Conservation (phyloP, 2,888 invertebrate genomes). For the Arrhopalites spinosus region DNA sequence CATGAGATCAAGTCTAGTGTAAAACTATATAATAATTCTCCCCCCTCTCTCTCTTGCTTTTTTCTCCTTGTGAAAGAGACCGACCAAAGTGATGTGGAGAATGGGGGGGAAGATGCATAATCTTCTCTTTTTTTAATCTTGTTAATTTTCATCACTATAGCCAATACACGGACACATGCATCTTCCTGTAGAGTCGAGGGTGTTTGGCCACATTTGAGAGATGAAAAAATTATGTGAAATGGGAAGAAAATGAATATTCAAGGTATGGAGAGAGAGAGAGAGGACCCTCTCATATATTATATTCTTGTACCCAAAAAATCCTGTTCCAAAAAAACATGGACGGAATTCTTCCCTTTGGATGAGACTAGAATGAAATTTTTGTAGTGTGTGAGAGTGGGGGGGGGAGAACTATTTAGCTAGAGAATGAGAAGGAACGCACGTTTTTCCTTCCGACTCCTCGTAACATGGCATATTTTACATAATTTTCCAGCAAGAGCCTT, state of each 20-base stretch:
- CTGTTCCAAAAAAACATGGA: constrained; percentile 24
- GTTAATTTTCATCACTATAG: too few relatives aligned
- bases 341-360: constrained; percentile 1
- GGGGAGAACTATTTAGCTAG: neutral
- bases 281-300: too few relatives aligned
- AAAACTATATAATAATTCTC: too few relatives aligned
- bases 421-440: constrained; percentile 12
- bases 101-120: constrained; percentile 21
- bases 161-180: neutral
- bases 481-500: constrained; percentile 17
- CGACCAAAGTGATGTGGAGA: constrained; percentile 19
- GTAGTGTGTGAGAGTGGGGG: neutral
- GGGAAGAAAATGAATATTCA: constrained; percentile 28
- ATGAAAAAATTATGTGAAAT: neutral
- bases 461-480: constrained; percentile 30
- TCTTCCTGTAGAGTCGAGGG: neutral
- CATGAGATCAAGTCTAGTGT: too few relatives aligned
- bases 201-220: neutral
- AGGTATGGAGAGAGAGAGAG: constrained; percentile 16
- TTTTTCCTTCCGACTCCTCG: constrained; percentile 3
- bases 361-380: neutral
- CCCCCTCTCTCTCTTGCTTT: too few relatives aligned
- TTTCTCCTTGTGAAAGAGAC: too few relatives aligned
- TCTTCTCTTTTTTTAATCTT: constrained; percentile 7
- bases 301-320: constrained; percentile 12